Conservation (phyloP, 2,888 invertebrate species). For the Leptinotarsa peninsularis region DNA sequence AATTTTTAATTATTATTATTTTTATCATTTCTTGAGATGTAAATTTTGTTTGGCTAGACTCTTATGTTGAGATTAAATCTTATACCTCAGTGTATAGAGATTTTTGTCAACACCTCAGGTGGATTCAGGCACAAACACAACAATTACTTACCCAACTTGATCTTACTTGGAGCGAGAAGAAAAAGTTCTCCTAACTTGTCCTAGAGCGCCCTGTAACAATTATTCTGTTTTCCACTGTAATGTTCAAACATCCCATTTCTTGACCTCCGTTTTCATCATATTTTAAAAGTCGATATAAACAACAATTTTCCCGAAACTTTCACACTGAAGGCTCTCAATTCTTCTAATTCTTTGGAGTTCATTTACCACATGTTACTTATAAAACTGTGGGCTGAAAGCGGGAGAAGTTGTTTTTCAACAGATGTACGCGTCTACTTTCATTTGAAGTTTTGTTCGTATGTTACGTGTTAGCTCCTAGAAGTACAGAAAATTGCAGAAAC, state of each 20-base stretch:
- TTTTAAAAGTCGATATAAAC: not conserved
- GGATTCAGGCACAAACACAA: too few relatives aligned
- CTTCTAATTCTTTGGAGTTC: conserved; percentile 13
- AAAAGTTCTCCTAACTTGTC: too few relatives aligned
- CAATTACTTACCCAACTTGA: too few relatives aligned
- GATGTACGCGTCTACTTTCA: conserved; percentile 22
- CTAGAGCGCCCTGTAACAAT: too few relatives aligned
- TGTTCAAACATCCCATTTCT: not conserved
- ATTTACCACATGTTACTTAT: conserved; percentile 25
- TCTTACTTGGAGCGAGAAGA: too few relatives aligned
- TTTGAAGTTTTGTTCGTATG: conserved; percentile 19
- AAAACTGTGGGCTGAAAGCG: not conserved
- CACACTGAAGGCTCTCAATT: conserved; percentile 2
- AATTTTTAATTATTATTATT: too few relatives aligned
- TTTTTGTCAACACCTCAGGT: too few relatives aligned
- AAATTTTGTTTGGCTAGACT: too few relatives aligned
- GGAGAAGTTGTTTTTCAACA: not conserved
- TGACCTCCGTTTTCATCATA: not conserved
- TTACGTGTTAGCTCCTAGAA: conserved; percentile 17
- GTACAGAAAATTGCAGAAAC: conserved; percentile 11
- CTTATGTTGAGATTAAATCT: too few relatives aligned
- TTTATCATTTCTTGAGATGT: too few relatives aligned
- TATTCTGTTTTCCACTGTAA: too few relatives aligned
- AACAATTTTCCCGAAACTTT: conserved; percentile 24
- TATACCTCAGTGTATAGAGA: too few relatives aligned